A percentile compares a stretch with the other conserved stretches of the same genome.
Conservation (phyloP, 2,888 invertebrate species). For the Drosophila paramelanica region DNA sequence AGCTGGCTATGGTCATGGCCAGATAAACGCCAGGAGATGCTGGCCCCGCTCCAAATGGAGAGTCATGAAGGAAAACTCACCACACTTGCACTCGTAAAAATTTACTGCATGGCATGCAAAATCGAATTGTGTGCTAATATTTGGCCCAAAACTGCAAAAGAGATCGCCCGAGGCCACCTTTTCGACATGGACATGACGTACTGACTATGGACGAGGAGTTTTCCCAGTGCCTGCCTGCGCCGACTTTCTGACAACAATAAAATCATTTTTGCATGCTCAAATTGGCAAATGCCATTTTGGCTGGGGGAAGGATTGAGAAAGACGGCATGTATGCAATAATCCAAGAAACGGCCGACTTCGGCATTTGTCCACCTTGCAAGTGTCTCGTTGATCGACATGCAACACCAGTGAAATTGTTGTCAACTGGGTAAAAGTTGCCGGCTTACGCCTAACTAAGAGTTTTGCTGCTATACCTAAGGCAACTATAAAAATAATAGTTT, state of each 20-base stretch:
- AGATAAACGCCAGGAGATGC: constrained; percentile 31
- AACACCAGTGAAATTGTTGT: constrained; percentile 61
- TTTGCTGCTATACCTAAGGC: not conserved
- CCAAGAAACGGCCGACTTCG: constrained; percentile 15
- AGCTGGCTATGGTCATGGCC: constrained; percentile 66
- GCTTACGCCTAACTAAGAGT: constrained; percentile 1
- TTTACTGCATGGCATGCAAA: constrained; percentile 75
- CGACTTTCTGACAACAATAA: constrained; percentile 61
- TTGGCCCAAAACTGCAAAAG: constrained; percentile 55
- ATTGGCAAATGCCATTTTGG: constrained; percentile 48
- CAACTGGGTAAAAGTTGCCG: constrained; percentile 66
- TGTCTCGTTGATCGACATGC: constrained; percentile 60
- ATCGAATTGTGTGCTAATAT: constrained; percentile 82
- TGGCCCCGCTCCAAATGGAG: constrained; percentile 28
- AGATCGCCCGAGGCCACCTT: constrained; percentile 37
- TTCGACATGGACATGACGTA: constrained; percentile 59
- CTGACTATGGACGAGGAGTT: constrained; percentile 46
- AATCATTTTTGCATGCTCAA: constrained; percentile 67
- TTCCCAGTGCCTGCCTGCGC: constrained; percentile 22
- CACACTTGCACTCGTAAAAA: constrained; percentile 77
- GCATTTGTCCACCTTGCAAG: constrained; percentile 34
- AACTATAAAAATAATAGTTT: not conserved
- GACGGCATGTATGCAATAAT: constrained; percentile 9
- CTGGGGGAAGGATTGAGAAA: not conserved
- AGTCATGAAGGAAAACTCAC: constrained; percentile 61